A percentile compares a stretch with the other conserved stretches of the same genome.
Evolutionary conservation across 2,888 invertebrate genomes (phyloP).

Genomic region (Drosophila testacea): DNA sequence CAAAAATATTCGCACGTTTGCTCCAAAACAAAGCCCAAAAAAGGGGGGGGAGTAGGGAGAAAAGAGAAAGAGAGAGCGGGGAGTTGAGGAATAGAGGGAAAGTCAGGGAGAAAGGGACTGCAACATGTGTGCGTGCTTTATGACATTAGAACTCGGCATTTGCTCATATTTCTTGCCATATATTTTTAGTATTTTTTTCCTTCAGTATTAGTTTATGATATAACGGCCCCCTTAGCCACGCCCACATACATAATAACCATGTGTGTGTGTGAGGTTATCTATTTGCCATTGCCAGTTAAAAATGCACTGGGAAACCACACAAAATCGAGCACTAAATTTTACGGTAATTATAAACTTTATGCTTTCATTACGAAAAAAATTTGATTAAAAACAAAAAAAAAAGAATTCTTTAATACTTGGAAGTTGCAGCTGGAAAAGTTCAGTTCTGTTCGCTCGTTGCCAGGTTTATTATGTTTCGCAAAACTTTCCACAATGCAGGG

Average conservation of each 20-base stretch:
- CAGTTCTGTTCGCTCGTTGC: neutral
- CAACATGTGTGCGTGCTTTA: slow-evolving; percentile 60
- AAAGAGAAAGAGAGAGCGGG: neutral
- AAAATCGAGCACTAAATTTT: slow-evolving; percentile 68
- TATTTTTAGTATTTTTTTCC: slow-evolving; percentile 2
- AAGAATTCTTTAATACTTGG: slow-evolving; percentile 39
- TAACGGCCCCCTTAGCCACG: slow-evolving; percentile 35
- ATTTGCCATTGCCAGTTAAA: slow-evolving; percentile 40
- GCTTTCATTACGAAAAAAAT: slow-evolving; percentile 62
- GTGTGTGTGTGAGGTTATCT: slow-evolving; percentile 25
- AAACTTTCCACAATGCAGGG: slow-evolving; percentile 23
- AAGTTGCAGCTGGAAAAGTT: slow-evolving; percentile 14
- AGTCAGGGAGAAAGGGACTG: slow-evolving; percentile 4
- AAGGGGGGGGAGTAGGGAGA: neutral
- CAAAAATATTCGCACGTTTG: slow-evolving; percentile 77
- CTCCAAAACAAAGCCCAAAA: slow-evolving; percentile 66
- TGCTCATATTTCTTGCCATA: slow-evolving; percentile 73
- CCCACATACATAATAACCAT: slow-evolving; percentile 5
- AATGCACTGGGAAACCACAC: slow-evolving; percentile 33
- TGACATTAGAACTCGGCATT: slow-evolving; percentile 43
- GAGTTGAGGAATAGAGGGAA: neutral
- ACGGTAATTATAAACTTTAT: slow-evolving; percentile 76
- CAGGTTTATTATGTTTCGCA: slow-evolving; percentile 24
- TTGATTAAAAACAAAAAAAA: slow-evolving; percentile 40
- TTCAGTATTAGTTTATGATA: slow-evolving; percentile 61